These are phyloP conservation scores for Diachrysia chrysitis DNA, from an alignment of 2,888 invertebrate genomes.

Conservation along the genomic window DNA sequence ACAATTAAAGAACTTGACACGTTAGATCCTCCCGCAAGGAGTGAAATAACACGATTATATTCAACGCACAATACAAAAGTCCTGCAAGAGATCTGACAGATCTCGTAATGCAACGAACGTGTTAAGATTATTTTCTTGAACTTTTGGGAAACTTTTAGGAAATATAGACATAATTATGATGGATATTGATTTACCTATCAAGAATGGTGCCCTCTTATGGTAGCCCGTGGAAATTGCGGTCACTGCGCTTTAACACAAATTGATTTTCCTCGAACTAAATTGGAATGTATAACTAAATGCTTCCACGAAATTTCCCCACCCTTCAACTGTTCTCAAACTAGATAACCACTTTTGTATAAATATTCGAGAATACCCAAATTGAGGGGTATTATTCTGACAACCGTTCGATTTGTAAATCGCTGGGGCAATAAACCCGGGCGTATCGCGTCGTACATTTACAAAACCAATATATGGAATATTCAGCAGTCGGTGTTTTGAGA, in stretches of 20 bases:
- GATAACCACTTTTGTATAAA: constrained; percentile 13
- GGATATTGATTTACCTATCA: neutral
- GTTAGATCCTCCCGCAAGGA: no score
- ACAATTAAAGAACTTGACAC: no score
- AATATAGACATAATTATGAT: no score
- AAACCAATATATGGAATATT: constrained; percentile 58
- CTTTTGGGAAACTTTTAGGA: no score
- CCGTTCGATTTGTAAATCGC: constrained; percentile 44
- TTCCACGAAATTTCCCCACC: neutral
- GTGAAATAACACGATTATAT: no score
- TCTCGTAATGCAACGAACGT: no score
- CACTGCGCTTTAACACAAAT: neutral
- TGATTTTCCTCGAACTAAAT: neutral
- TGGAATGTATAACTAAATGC: neutral
- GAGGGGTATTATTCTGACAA: constrained; percentile 50
- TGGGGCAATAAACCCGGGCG: constrained; percentile 43
- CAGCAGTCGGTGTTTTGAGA: constrained; percentile 36
- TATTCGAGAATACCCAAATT: constrained; percentile 37
- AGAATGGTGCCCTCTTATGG: neutral
- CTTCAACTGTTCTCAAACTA: neutral
- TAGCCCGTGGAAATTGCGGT: neutral
- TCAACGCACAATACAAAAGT: no score
- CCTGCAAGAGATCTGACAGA: no score
- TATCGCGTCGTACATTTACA: constrained; percentile 52
- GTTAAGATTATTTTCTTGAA: no score